Percentiles rank a stretch among this genome's conserved stretches.
Conservation (phyloP, 2,113 vertebrate genomes). For the Lonchura striata region DNA sequence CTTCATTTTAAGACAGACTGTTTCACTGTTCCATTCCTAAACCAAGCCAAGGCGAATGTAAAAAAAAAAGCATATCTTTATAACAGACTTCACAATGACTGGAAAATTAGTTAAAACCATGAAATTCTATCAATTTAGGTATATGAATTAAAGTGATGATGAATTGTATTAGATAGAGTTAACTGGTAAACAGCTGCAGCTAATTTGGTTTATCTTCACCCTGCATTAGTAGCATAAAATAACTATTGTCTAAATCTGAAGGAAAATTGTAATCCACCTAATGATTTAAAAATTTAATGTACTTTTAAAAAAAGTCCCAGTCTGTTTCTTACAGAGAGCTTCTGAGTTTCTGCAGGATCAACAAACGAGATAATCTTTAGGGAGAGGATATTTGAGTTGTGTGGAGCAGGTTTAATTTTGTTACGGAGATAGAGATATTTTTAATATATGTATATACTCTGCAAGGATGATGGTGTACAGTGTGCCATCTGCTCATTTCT, state of each 20-base stretch:
- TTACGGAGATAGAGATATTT: background rate
- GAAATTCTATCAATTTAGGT: background rate
- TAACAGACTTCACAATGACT: background rate
- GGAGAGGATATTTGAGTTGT: background rate
- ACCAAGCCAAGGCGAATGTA: background rate
- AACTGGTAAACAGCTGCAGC: background rate
- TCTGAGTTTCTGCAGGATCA: background rate
- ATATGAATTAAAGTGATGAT: background rate
- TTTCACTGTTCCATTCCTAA: background rate
- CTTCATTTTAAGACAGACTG: background rate
- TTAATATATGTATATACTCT: background rate
- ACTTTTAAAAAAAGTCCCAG: background rate
- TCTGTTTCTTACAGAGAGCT: background rate
- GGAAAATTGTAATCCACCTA: background rate
- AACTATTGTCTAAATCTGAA: background rate
- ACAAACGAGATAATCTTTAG: background rate
- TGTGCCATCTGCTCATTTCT: background rate
- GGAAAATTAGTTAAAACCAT: background rate
- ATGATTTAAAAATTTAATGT: background rate
- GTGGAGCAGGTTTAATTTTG: background rate
- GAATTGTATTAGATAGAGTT: background rate
- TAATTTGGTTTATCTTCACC: background rate
- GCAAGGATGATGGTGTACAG: background rate
- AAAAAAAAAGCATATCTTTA: background rate
- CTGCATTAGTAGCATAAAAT: background rate